Percentiles rank a stretch among this genome's conserved stretches.
phyloP scores from a whole-genome alignment of 2,797 vertebrate genomes.

The Lemur catta region DNA sequence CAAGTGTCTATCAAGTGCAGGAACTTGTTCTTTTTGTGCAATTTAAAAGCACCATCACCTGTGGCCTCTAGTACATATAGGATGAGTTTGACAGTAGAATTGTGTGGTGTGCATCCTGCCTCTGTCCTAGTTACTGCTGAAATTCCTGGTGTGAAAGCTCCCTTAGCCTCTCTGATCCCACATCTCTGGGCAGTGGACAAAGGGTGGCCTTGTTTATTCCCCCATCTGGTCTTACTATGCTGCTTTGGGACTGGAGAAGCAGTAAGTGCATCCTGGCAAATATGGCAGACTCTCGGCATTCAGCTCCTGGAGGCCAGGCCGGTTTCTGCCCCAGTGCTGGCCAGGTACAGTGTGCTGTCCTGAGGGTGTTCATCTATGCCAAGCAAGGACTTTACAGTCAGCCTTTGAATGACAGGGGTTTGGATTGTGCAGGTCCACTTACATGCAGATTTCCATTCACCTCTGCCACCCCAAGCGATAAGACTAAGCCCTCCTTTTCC shows the following conservation, averaged over 20 bases:
- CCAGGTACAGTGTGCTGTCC: neutral
- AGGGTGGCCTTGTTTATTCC: neutral
- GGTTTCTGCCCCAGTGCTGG: neutral
- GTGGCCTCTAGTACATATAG: neutral
- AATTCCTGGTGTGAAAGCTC: neutral
- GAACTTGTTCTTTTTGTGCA: conserved; percentile 28
- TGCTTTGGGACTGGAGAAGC: neutral
- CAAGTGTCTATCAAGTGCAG: conserved; percentile 8
- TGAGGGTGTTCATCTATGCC: neutral
- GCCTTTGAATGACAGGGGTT: neutral
- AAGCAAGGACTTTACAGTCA: neutral
- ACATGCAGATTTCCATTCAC: neutral
- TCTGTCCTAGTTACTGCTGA: conserved; percentile 26
- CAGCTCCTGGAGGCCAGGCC: neutral
- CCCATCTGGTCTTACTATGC: neutral
- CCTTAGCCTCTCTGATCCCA: neutral
- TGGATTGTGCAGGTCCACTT: neutral
- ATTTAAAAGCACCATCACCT: conserved; percentile 19
- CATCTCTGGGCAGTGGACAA: neutral
- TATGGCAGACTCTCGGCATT: neutral
- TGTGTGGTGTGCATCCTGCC: neutral
- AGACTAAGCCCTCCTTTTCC: neutral
- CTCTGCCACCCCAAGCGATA: neutral
- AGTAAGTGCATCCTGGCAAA: neutral
- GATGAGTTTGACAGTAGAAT: conserved; percentile 39